phyloP scores from a whole-genome alignment of 1,140 invertebrate species.

The Camponotus floridanus region DNA sequence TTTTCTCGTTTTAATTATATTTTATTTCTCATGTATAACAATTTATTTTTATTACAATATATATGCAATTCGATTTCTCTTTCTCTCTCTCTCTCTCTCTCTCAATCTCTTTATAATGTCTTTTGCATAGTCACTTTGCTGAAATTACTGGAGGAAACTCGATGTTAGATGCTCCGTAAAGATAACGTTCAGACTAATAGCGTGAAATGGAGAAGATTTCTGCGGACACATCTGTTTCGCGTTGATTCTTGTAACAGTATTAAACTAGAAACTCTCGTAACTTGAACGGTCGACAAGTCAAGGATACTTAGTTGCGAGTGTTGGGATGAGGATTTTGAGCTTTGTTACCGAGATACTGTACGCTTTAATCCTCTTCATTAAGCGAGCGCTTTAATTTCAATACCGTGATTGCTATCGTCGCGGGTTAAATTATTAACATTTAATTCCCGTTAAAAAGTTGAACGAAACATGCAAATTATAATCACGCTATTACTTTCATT shows the following conservation, averaged over 20 bases:
- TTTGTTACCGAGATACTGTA: slow-evolving; percentile 38
- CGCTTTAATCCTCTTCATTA: slow-evolving; percentile 66
- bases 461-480: slow-evolving; percentile 12
- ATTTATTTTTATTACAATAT: neutral
- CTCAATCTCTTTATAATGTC: neutral
- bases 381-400: slow-evolving; percentile 54
- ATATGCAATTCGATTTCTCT: neutral
- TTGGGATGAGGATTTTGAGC: slow-evolving; percentile 65
- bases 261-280: slow-evolving; percentile 70
- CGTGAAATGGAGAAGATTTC: slow-evolving; percentile 49
- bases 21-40: neutral
- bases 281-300: slow-evolving; percentile 67
- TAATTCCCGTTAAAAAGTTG: neutral
- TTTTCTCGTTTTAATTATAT: neutral
- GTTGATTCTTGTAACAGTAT: slow-evolving; percentile 68
- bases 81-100: neutral
- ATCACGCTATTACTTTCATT: neutral
- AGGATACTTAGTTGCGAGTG: slow-evolving; percentile 66
- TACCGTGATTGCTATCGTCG: slow-evolving; percentile 33
- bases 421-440: neutral
- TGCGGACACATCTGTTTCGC: slow-evolving; percentile 48
- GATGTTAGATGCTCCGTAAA: slow-evolving; percentile 34
- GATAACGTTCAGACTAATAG: slow-evolving; percentile 47
- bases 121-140: neutral
- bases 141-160: neutral